Conservation (phyloP, 2,113 vertebrate species). For the Crotalus helleri region DNA sequence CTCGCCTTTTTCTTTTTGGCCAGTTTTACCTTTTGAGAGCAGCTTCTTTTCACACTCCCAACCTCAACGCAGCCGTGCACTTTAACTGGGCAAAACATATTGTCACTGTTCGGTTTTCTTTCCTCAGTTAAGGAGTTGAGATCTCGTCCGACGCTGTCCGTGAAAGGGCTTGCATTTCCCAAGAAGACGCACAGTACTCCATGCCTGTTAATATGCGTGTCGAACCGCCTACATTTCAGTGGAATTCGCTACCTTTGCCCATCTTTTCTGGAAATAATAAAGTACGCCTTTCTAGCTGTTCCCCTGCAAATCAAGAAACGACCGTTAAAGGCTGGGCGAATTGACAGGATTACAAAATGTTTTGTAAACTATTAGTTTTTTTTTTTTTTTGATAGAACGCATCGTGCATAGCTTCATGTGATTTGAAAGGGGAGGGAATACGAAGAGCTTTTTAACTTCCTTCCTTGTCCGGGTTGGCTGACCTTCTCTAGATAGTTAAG, state of each 20-base stretch:
- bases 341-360: background rate
- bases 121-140: background rate
- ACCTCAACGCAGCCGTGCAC: background rate
- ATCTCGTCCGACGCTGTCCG: background rate
- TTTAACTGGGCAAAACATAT: background rate
- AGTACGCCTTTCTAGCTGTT: background rate
- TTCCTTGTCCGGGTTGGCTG: background rate
- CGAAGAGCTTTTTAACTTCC: background rate
- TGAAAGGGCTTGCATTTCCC: no score
- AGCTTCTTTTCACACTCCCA: background rate
- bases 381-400: background rate
- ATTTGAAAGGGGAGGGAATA: background rate
- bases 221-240: background rate
- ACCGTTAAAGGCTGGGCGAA: background rate
- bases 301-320: background rate
- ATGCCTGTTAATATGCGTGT: background rate
- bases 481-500: background rate
- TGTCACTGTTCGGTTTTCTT: background rate
- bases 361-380: background rate
- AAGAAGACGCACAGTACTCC: background rate
- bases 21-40: background rate
- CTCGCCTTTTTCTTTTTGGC: background rate
- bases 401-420: background rate
- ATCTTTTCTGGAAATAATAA: background rate
- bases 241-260: background rate